These are phyloP conservation scores for Leguminivora glycinivorella DNA, from an alignment of 1,140 invertebrate species.

Conservation along the genomic window DNA sequence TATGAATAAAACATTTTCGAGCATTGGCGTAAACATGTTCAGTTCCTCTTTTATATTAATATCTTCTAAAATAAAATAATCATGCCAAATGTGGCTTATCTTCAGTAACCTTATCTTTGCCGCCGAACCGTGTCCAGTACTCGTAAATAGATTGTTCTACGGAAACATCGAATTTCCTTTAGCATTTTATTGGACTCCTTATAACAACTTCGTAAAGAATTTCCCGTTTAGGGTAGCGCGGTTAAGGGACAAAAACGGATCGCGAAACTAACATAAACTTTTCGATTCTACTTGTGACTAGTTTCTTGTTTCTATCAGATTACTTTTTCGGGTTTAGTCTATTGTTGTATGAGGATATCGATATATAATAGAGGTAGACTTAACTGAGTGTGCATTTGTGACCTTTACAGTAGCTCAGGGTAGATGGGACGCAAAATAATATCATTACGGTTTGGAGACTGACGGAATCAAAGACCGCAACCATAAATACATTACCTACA, in stretches of 20 bases:
- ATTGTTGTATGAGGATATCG: too few relatives aligned
- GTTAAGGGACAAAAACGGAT: conserved; percentile 28
- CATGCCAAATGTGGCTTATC: not conserved
- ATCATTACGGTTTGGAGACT: not conserved
- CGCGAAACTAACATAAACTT: conserved; percentile 23
- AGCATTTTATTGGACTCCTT: conserved; percentile 59
- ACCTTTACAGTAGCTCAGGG: too few relatives aligned
- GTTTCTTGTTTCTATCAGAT: conserved; percentile 27
- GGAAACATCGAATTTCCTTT: conserved; percentile 57
- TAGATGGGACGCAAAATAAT: not conserved
- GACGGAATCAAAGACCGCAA: not conserved
- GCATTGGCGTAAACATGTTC: too few relatives aligned
- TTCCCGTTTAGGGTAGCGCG: conserved; percentile 31
- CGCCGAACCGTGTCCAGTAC: conserved; percentile 48
- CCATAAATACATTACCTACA: too few relatives aligned
- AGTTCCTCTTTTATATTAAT: too few relatives aligned
- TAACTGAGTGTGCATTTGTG: not conserved
- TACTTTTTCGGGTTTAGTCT: not conserved
- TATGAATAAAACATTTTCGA: too few relatives aligned
- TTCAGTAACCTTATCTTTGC: conserved; percentile 2
- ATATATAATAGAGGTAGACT: too few relatives aligned
- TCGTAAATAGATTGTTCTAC: conserved; percentile 58
- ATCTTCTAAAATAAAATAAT: too few relatives aligned
- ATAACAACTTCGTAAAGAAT: conserved; percentile 51
- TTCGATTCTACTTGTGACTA: not conserved